Percentiles rank a stretch among this genome's conserved stretches.
Evolutionary conservation across 1,140 invertebrate species (phyloP).

Genomic region (Panonychus citri): DNA sequence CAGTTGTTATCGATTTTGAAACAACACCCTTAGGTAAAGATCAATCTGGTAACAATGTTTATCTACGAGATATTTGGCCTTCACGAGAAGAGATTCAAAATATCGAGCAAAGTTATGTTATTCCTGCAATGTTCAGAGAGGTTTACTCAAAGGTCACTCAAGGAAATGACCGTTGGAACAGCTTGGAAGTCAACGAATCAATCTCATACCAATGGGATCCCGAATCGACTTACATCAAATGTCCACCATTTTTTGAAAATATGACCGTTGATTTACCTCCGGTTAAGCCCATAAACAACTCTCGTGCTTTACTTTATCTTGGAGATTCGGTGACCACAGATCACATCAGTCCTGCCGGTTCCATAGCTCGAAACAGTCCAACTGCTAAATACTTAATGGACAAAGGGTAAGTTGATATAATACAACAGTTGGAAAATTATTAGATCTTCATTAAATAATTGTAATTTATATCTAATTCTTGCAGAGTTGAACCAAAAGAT

Average conservation of each 20-base stretch:
- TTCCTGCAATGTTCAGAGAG: slow-evolving; percentile 92
- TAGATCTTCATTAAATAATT: neutral
- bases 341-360: slow-evolving; percentile 93
- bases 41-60: slow-evolving; percentile 47
- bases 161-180: slow-evolving; percentile 67
- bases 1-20: slow-evolving; percentile 71
- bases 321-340: slow-evolving; percentile 93
- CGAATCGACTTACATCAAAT: slow-evolving; percentile 83
- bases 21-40: slow-evolving; percentile 48
- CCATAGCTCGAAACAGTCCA: slow-evolving; percentile 77
- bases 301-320: slow-evolving; percentile 56
- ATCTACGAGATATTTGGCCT: slow-evolving; percentile 83
- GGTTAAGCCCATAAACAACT: slow-evolving; percentile 27
- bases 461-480: slow-evolving; percentile 12
- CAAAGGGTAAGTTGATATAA: slow-evolving; percentile 36
- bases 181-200: slow-evolving; percentile 47
- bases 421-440: too few relatives aligned
- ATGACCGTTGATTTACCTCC: slow-evolving; percentile 24
- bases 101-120: slow-evolving; percentile 67
- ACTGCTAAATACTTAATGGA: slow-evolving; percentile 62
- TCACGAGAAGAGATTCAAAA: slow-evolving; percentile 55
- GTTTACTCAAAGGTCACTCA: slow-evolving; percentile 68
- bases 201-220: slow-evolving; percentile 77
- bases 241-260: slow-evolving; percentile 76
- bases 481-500: slow-evolving; percentile 60